Conservation (phyloP, 2,797 vertebrate genomes). For the Valencia hispanica region DNA sequence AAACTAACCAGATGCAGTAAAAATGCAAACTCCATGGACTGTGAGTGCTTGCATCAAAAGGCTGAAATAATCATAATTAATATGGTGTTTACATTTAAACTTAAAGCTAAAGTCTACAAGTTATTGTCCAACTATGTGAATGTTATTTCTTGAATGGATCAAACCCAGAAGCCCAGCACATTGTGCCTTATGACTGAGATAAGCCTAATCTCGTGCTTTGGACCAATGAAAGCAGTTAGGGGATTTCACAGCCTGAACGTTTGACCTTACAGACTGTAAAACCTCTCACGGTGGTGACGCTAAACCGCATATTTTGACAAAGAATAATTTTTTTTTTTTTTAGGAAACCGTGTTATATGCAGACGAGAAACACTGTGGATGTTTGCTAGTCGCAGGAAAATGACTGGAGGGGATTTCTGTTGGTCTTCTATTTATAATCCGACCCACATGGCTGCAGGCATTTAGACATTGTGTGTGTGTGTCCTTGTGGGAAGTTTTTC, state of each 20-base stretch:
- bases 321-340: no score
- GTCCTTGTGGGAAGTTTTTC: constrained; percentile 6
- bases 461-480: constrained; percentile 19
- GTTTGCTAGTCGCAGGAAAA: not conserved
- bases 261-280: not conserved
- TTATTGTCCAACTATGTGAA: not conserved
- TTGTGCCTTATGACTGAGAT: constrained; percentile 11
- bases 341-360: no score
- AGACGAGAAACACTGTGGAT: not conserved
- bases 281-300: not conserved
- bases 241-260: not conserved
- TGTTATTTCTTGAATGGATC: not conserved
- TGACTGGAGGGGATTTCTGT: constrained; percentile 27
- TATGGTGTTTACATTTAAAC: not conserved
- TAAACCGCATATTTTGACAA: not conserved
- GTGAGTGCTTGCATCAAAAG: not conserved
- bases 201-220: not conserved
- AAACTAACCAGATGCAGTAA: not conserved
- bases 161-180: not conserved
- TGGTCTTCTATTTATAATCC: constrained; percentile 49
- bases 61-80: not conserved
- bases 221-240: not conserved
- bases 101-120: not conserved
- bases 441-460: constrained; percentile 39
- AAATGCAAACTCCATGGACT: not conserved